These are phyloP conservation scores for Phthorimaea operculella DNA, from an alignment of 1,140 invertebrate genomes.

Conservation along the genomic window DNA sequence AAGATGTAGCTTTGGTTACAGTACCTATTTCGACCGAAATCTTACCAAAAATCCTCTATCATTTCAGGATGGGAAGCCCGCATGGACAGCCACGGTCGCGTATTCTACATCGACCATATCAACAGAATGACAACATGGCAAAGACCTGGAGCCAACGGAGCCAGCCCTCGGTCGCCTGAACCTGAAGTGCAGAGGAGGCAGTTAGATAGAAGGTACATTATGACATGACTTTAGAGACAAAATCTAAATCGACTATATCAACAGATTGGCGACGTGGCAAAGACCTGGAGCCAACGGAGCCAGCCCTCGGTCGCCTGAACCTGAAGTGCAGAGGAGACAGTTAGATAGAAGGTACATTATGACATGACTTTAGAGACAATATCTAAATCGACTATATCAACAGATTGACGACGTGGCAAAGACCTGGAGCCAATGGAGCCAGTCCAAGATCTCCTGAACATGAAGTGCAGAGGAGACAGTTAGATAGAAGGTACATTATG, in stretches of 20 bases:
- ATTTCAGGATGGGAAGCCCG: conserved; percentile 89
- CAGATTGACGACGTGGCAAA: conserved; percentile 92
- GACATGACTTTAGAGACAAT: too few species aligned
- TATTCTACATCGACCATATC: conserved; percentile 94
- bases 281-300: conserved; percentile 74
- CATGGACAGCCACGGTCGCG: conserved; percentile 90
- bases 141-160: conserved; percentile 74
- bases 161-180: conserved; percentile 61
- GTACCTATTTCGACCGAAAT: too few species aligned
- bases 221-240: too few species aligned
- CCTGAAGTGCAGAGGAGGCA: conserved; percentile 80
- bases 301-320: conserved; percentile 65
- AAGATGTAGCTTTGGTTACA: too few species aligned
- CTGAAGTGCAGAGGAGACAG: conserved; percentile 79
- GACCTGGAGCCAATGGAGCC: conserved; percentile 74
- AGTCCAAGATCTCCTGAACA: conserved; percentile 67
- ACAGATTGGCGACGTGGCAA: conserved; percentile 93
- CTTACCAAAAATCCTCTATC: background rate
- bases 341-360: too few species aligned
- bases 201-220: conserved; percentile 76
- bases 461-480: conserved; percentile 78
- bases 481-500: too few species aligned
- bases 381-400: conserved; percentile 94
- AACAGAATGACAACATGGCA: conserved; percentile 95
- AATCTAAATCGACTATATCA: conserved; percentile 94